Percentiles rank a stretch among this genome's conserved stretches.
Evolutionary conservation across 2,113 vertebrate species (phyloP).

Genomic region (Campylorhamphus procurvoides): DNA sequence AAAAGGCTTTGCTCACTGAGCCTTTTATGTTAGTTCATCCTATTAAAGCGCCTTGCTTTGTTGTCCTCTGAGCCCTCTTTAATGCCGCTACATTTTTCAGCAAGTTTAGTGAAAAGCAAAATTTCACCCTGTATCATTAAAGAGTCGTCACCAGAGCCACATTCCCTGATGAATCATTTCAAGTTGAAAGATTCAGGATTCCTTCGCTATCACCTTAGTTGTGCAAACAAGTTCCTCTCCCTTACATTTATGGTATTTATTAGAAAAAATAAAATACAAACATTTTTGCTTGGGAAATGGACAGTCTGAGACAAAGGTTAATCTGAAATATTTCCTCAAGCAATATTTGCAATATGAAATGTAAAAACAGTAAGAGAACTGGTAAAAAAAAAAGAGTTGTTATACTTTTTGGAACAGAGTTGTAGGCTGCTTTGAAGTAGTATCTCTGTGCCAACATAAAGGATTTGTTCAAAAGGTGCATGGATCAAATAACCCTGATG

Average conservation of each 20-base stretch:
- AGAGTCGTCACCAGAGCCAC: neutral
- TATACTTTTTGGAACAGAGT: neutral
- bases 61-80: constrained; percentile 52
- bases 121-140: neutral
- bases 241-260: neutral
- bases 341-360: neutral
- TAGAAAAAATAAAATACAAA: neutral
- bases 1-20: constrained; percentile 39
- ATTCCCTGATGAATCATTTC: neutral
- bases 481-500: neutral
- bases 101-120: constrained; percentile 53
- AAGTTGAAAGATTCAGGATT: neutral
- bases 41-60: constrained; percentile 58
- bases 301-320: neutral
- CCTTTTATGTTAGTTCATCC: constrained; percentile 55
- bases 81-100: constrained; percentile 46
- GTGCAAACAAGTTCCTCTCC: neutral
- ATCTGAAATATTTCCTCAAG: neutral
- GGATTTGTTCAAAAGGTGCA: neutral
- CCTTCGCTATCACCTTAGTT: neutral
- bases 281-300: neutral
- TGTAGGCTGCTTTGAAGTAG: neutral
- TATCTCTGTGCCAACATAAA: neutral
- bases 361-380: neutral
- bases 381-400: neutral